Conservation (phyloP, 2,113 vertebrate genomes). For the Plecturocebus donacophilus region DNA sequence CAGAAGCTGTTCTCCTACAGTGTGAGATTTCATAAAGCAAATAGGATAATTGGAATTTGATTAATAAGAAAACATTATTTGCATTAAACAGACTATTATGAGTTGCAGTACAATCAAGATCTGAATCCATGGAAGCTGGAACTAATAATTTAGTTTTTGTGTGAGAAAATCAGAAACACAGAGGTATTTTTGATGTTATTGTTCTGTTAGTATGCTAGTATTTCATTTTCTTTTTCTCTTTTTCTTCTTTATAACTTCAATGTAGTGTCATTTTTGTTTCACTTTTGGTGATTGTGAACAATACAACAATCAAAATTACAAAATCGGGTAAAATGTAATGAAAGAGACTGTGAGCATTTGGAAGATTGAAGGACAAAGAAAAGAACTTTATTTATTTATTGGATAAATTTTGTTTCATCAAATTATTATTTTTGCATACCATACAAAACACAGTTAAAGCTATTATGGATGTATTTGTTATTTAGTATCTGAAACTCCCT, state of each 20-base stretch:
- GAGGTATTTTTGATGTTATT: background rate
- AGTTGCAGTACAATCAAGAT: background rate
- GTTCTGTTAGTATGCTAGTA: background rate
- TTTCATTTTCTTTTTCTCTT: background rate
- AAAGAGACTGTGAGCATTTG: background rate
- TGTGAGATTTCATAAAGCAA: background rate
- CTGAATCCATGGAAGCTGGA: background rate
- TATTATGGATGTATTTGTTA: background rate
- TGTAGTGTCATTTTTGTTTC: background rate
- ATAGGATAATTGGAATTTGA: conserved; percentile 25
- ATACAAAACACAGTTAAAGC: background rate
- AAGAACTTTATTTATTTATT: background rate
- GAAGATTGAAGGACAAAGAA: background rate
- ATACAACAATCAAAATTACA: background rate
- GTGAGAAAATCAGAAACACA: background rate
- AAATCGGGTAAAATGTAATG: background rate
- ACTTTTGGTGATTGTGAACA: background rate
- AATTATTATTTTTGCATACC: background rate
- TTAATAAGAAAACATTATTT: conserved; percentile 52
- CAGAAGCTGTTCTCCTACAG: background rate
- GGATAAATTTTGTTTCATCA: background rate
- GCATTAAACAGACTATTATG: background rate
- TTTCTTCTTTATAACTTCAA: background rate
- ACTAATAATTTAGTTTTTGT: background rate
- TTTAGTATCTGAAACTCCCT: background rate